Base-by-base conservation (phyloP, 2,888 invertebrate species). In the Falcaria lacertinaria region DNA sequence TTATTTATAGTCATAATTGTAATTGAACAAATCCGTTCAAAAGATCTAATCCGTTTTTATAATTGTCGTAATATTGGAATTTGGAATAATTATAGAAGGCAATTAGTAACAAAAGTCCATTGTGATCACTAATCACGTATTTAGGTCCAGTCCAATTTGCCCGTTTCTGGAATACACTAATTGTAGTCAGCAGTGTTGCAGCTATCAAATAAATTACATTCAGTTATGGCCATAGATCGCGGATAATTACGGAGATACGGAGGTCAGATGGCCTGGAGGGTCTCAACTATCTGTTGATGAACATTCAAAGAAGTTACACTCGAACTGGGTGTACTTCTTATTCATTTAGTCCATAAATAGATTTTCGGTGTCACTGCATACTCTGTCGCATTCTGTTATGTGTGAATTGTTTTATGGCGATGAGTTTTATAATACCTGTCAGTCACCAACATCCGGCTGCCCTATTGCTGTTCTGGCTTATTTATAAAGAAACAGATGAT, bases 91-190 rank as follows among this genome's bases (percentile, higher is more conserved):
- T 37, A 37, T 2, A 11, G 11, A 7, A 25, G 11, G 37, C 37
- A 37, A 22, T 6, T n/a, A 22, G 22, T 15, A 25, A 37, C 37
- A 37, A 37, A 22, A 15, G 22, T 8, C 25, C 22, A 37, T 37
- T 37, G 37, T 37, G 22, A 37, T 25, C 25, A 11, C 37, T 37
- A 36, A 36, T 36, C 15, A 36, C 36, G 22, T 36, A 36, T 36
- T 36, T 22, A 36, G 36, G 3, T 7, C 6, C 36, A 19, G 36
- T 14, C 22, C 36, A 36, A 36, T 36, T 36, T 36, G 15, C 1
- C 36, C 14, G 22, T 36, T 36, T 22, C 22, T 22, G 36, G 22
- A 36, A 22, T 14, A 22, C 22, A 25, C 7, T 22, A 36, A 36
- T 22, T 13, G 22, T 14, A 36, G 14, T 36, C 15, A 37, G 22